Evolutionary conservation across 2,888 invertebrate species (phyloP).

Genomic region (Latrodectus hesperus): DNA sequence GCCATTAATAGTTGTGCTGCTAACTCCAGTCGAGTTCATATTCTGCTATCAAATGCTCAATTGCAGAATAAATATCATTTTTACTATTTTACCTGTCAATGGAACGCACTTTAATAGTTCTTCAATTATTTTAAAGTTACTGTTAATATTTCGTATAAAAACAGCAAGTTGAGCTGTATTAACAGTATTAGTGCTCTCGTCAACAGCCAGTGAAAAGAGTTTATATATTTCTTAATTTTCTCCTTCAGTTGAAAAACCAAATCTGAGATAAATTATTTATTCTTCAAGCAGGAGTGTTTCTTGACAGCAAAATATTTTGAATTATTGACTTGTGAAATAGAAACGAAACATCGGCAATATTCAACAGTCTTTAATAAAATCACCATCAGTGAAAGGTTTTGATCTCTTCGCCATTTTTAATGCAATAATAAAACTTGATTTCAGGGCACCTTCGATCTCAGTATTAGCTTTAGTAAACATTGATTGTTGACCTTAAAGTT

Average conservation of each 20-base stretch:
- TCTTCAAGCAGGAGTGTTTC: background rate
- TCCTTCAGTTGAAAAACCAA: background rate
- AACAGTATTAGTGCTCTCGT: background rate
- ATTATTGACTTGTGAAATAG: background rate
- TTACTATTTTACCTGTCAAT: too few species aligned
- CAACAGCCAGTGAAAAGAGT: background rate
- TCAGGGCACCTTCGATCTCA: background rate
- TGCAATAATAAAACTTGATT: background rate
- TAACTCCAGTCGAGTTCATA: too few species aligned
- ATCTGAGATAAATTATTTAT: background rate
- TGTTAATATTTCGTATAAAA: too few species aligned
- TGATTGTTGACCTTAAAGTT: background rate
- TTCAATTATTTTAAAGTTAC: too few species aligned
- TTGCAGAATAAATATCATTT: too few species aligned
- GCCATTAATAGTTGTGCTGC: too few species aligned
- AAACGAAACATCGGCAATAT: background rate
- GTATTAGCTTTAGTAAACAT: background rate
- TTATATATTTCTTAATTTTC: background rate
- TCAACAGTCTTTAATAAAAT: background rate
- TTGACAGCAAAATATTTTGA: background rate
- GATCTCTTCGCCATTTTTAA: background rate
- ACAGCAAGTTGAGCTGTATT: too few species aligned
- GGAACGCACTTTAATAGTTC: too few species aligned
- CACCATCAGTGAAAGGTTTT: background rate
- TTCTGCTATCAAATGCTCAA: too few species aligned